Percentiles rank a stretch among this genome's conserved stretches.
phyloP scores from a whole-genome alignment of 2,888 invertebrate species.

The Himalopsyche japonica region DNA sequence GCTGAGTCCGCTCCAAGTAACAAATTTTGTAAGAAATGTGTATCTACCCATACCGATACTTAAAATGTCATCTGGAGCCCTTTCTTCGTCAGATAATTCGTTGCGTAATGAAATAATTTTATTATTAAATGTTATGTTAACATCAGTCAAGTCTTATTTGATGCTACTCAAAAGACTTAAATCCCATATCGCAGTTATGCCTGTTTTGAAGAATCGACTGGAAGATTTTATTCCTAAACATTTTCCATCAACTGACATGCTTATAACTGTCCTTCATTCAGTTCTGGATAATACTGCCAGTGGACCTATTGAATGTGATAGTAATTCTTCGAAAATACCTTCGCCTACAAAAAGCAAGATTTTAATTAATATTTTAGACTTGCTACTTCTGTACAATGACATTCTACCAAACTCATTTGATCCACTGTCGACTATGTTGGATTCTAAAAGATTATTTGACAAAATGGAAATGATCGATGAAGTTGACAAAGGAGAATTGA shows the following conservation, averaged over 20 bases:
- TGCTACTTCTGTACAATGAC: slow-evolving; percentile 53
- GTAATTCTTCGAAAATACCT: slow-evolving; percentile 46
- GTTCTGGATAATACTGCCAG: slow-evolving; percentile 45
- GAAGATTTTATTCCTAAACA: slow-evolving; percentile 57
- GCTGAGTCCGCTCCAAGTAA: slow-evolving; percentile 57
- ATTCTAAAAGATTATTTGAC: slow-evolving; percentile 54
- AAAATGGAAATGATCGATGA: slow-evolving; percentile 48
- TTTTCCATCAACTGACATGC: slow-evolving; percentile 49
- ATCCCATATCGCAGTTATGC: slow-evolving; percentile 45
- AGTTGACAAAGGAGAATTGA: slow-evolving; percentile 49
- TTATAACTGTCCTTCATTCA: slow-evolving; percentile 51
- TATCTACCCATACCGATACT: slow-evolving; percentile 57
- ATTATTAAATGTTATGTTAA: slow-evolving; percentile 61
- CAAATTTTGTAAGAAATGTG: slow-evolving; percentile 56
- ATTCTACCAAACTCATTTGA: slow-evolving; percentile 55
- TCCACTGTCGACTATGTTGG: slow-evolving; percentile 53
- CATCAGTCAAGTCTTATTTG: slow-evolving; percentile 58
- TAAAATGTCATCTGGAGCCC: slow-evolving; percentile 51
- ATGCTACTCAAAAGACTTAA: slow-evolving; percentile 52
- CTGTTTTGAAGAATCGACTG: slow-evolving; percentile 49
- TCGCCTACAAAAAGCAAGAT: slow-evolving; percentile 49
- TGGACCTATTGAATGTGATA: slow-evolving; percentile 44
- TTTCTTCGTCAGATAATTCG: slow-evolving; percentile 49
- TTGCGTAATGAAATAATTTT: slow-evolving; percentile 56
- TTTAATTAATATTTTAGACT: slow-evolving; percentile 50